Percentiles rank a stretch among this genome's conserved stretches.
Conservation (phyloP, 2,113 vertebrate genomes). For the Notiomystis cincta region DNA sequence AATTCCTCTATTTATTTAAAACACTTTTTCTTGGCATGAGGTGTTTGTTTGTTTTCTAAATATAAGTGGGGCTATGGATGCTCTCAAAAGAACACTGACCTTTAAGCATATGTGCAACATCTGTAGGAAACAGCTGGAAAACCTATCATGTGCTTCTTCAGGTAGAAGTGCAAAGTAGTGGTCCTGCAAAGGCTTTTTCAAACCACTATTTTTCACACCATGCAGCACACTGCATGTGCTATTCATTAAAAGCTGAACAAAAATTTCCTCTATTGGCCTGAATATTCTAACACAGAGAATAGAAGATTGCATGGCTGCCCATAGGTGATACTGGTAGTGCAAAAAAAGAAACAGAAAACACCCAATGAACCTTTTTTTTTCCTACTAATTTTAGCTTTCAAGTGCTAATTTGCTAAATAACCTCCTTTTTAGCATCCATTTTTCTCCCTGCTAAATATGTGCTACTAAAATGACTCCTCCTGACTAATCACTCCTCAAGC, state of each 20-base stretch:
- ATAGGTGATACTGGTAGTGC: conserved; percentile 12
- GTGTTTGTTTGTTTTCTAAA: conserved; percentile 29
- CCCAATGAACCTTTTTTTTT: not conserved
- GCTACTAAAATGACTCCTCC: not conserved
- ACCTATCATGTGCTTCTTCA: conserved; percentile 33
- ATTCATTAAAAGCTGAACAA: conserved; percentile 61
- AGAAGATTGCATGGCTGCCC: conserved; percentile 42
- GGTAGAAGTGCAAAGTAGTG: conserved; percentile 13
- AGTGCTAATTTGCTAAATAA: conserved; percentile 18
- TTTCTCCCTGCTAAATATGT: not conserved
- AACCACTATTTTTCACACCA: conserved; percentile 44
- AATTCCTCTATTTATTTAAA: not conserved
- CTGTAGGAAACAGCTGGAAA: conserved; percentile 67
- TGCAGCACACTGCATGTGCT: conserved; percentile 49
- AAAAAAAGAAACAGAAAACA: not conserved
- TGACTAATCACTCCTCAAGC: not conserved
- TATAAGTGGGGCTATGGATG: not conserved
- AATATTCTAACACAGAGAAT: conserved; percentile 37
- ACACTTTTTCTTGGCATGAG: not conserved
- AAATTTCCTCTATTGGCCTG: not conserved
- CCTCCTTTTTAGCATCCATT: conserved; percentile 18
- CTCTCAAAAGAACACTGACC: conserved; percentile 61
- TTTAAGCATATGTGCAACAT: conserved; percentile 62
- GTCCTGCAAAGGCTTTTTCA: conserved; percentile 52
- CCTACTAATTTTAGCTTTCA: conserved; percentile 42